Evolutionary conservation across 1,140 invertebrate genomes (phyloP).

Genomic region (Apis cerana): DNA sequence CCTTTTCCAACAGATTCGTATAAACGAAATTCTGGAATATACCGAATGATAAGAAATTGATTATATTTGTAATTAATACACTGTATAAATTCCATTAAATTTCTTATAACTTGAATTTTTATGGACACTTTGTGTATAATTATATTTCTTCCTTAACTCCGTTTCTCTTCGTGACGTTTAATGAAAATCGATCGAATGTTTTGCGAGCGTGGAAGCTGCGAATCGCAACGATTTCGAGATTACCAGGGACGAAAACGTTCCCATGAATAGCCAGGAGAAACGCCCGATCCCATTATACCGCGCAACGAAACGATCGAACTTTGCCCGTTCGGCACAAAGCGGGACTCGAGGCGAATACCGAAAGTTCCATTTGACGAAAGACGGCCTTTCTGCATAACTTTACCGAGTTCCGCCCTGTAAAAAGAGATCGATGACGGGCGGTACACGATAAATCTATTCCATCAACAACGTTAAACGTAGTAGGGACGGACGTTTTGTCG

Average conservation of each 20-base stretch:
- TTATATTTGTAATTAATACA: neutral
- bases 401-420: conserved; percentile 8
- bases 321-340: conserved; percentile 11
- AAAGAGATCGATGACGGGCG: neutral
- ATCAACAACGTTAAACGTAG: no score
- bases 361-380: conserved; percentile 3
- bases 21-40: no score
- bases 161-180: no score
- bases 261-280: conserved; percentile 2
- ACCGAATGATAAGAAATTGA: no score
- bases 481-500: neutral
- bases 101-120: no score
- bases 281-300: neutral
- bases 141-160: no score
- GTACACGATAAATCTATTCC: conserved; percentile 19
- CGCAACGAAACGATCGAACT: conserved; percentile 25
- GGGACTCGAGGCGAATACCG: neutral
- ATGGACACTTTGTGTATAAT: no score
- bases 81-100: no score
- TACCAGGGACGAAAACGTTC: conserved; percentile 1
- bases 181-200: neutral
- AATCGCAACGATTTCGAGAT: neutral
- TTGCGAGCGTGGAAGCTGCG: neutral
- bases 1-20: no score
- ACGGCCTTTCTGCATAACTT: neutral